A percentile compares a stretch with the other conserved stretches of the same genome.
These are phyloP conservation scores for Rostratula benghalensis DNA, from an alignment of 2,113 vertebrate species.

Conservation along the genomic window DNA sequence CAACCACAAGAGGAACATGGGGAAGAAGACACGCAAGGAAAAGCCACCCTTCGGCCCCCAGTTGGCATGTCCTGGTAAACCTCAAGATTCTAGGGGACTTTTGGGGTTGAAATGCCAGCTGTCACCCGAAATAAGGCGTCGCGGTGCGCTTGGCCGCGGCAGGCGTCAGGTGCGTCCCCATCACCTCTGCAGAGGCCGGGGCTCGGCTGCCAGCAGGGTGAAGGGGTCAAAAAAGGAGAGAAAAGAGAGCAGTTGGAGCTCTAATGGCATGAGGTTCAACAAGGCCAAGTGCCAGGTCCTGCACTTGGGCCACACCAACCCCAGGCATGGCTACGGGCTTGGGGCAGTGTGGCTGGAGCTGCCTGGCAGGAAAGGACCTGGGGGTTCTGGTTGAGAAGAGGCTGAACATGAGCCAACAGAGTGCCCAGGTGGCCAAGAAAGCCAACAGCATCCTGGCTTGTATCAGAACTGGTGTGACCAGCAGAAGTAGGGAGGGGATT, in stretches of 20 bases:
- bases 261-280: too few species aligned
- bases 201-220: background rate
- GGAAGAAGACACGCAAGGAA: background rate
- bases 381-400: too few species aligned
- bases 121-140: background rate
- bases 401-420: too few species aligned
- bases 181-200: background rate
- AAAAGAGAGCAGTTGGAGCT: background rate
- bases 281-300: too few species aligned
- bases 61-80: rapidly evolving
- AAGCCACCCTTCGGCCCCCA: background rate
- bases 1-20: rapidly evolving
- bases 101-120: background rate
- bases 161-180: background rate
- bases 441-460: too few species aligned
- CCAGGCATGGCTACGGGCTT: too few species aligned
- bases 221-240: background rate
- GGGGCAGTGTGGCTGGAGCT: too few species aligned
- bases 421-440: too few species aligned
- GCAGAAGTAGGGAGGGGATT: too few species aligned
- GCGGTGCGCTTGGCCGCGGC: rapidly evolving
- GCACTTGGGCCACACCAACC: too few species aligned
- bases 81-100: rapidly evolving
- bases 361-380: too few species aligned
- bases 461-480: too few species aligned